These are phyloP conservation scores for Tipula vernalis DNA, from an alignment of 2,888 invertebrate species.

Conservation along the genomic window DNA sequence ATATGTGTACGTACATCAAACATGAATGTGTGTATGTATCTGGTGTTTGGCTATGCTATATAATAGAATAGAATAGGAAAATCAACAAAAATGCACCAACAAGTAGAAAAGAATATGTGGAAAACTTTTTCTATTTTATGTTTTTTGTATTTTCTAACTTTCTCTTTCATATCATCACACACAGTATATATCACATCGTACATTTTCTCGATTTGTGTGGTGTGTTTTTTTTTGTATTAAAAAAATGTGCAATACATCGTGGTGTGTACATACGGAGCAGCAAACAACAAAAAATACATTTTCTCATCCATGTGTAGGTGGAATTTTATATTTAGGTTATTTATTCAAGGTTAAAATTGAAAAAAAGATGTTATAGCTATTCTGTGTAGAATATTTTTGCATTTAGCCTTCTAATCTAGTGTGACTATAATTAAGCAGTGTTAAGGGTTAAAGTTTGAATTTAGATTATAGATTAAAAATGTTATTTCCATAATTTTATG, in stretches of 20 bases:
- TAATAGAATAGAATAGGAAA: neutral
- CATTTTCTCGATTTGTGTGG: neutral
- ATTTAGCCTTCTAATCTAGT: neutral
- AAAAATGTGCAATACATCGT: neutral
- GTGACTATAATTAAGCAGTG: neutral
- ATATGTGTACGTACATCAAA: neutral
- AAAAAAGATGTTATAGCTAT: neutral
- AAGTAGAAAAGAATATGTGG: neutral
- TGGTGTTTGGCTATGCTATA: neutral
- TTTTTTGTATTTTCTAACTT: neutral
- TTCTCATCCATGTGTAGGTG: neutral
- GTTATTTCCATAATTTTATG: neutral
- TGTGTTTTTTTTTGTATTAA: neutral
- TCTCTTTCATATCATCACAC: neutral
- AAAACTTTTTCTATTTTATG: neutral
- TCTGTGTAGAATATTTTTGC: neutral
- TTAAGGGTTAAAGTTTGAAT: neutral
- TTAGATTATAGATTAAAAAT: neutral
- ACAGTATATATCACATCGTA: neutral
- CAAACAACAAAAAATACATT: neutral
- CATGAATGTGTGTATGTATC: neutral
- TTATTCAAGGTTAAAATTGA: neutral
- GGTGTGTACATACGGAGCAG: neutral
- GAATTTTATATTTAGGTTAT: conserved; percentile 4
- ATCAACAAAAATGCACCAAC: neutral